phyloP scores from a whole-genome alignment of 1,140 invertebrate genomes.

The Sminthurinus signatus region DNA sequence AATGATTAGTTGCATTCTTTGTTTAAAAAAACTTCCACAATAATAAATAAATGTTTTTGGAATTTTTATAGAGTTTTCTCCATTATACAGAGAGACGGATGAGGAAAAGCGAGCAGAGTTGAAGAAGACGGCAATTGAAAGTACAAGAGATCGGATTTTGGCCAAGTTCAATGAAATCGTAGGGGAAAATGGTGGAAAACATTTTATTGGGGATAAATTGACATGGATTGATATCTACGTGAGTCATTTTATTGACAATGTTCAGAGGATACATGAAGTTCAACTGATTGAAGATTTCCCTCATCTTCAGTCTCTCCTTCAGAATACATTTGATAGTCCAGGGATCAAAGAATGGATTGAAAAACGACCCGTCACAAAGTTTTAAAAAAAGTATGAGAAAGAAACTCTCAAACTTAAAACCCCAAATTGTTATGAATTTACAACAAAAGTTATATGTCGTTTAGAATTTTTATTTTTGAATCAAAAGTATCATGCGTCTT shows the following conservation, averaged over 20 bases:
- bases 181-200: neutral
- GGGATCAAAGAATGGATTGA: constrained; percentile 38
- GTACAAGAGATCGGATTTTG: neutral
- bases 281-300: constrained; percentile 5
- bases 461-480: no score
- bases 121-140: neutral
- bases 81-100: neutral
- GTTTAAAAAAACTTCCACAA: no score
- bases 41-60: no score
- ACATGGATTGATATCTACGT: constrained; percentile 2
- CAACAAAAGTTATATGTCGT: no score
- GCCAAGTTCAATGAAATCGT: neutral
- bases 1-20: no score
- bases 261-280: neutral
- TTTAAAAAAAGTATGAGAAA: no score
- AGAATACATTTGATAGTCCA: constrained; percentile 22
- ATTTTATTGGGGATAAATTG: neutral
- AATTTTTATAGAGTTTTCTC: no score
- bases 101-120: neutral
- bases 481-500: no score
- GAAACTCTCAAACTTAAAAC: no score
- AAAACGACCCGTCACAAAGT: constrained; percentile 28
- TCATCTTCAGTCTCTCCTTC: neutral
- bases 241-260: neutral
- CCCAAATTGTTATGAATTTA: no score